Conservation (phyloP, 2,888 invertebrate species). For the Rugalucina vietnamica region DNA sequence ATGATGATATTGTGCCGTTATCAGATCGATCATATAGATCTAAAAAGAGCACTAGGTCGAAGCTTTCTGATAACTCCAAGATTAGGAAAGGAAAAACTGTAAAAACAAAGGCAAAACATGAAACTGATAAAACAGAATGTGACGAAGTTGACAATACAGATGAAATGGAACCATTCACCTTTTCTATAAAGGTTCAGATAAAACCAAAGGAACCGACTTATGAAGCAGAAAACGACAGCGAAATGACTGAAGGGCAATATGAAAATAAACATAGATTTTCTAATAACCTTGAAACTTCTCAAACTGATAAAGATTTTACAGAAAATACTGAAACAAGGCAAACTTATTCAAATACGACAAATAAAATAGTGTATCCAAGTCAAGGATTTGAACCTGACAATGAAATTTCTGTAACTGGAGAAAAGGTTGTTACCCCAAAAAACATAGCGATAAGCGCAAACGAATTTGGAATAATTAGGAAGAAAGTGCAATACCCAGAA, state of each 20-base stretch:
- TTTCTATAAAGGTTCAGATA: conserved; percentile 55
- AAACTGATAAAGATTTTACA: neutral
- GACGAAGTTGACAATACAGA: conserved; percentile 26
- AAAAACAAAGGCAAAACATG: neutral
- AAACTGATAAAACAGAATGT: neutral
- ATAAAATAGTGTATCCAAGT: neutral
- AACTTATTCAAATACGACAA: neutral
- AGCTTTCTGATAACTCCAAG: neutral
- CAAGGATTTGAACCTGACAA: neutral
- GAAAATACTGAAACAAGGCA: neutral
- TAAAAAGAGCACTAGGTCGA: neutral
- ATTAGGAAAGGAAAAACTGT: neutral
- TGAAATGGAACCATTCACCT: conserved; percentile 57
- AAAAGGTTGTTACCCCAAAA: conserved; percentile 30
- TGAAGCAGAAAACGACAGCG: neutral
- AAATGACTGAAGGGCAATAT: neutral
- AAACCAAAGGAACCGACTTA: conserved; percentile 40
- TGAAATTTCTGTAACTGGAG: neutral
- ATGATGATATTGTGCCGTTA: neutral
- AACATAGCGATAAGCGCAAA: conserved; percentile 35
- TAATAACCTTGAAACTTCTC: neutral
- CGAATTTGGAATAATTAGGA: conserved; percentile 43
- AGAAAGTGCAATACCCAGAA: conserved; percentile 51
- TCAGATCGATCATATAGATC: neutral
- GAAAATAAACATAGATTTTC: neutral